Evolutionary conservation across 2,113 vertebrate species (phyloP), one percentile per base, ranked within the genome.

Genomic region (Sapajus apella): DNA sequence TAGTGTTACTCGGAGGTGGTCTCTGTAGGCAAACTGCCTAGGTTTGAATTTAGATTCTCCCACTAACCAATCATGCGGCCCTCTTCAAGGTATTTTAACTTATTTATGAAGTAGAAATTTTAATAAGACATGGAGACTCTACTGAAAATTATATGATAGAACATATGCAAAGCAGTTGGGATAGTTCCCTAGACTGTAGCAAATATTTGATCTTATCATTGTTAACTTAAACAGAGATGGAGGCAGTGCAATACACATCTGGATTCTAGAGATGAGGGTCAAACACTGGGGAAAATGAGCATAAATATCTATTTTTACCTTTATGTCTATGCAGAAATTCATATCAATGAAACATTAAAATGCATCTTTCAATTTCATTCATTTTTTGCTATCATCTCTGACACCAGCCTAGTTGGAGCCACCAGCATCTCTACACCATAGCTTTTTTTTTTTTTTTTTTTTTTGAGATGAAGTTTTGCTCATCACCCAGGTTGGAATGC

Each of bases 41-140:
- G 8, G 7, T 92, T 83, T 87, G 11, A 95, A 83, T 47, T 93
- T 27, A 32, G 32, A 80, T 32, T 81, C 43, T 80, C n/a, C 64
- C 17, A 25, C 40, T 52, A 58, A 83, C 20, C 10, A 9, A n/a
- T 73, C 80, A 70, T 9, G 32, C 50, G 87, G 77, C 12, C 82
- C 88, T 16, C 45, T 76, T 72, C 80, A 87, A 76, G 32, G 90
- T 83, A 66, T 66, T 72, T 56, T 56, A 9, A 56, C n/a, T 91
- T 91, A 84, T 70, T 81, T 84, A 2, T 72, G 50, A 93, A 92
- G 70, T 7, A 50, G 55, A 93, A 92, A 90, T 92, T n/a, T 47
- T 58, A 80, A 37, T 50, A 81, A 87, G 45, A 93, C 52, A 55
- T 30, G 77, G 45, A 96, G 92, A 75, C 37, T 30, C 7, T 30